phyloP scores from a whole-genome alignment of 1,140 invertebrate species.

The Lepidostoma basale region DNA sequence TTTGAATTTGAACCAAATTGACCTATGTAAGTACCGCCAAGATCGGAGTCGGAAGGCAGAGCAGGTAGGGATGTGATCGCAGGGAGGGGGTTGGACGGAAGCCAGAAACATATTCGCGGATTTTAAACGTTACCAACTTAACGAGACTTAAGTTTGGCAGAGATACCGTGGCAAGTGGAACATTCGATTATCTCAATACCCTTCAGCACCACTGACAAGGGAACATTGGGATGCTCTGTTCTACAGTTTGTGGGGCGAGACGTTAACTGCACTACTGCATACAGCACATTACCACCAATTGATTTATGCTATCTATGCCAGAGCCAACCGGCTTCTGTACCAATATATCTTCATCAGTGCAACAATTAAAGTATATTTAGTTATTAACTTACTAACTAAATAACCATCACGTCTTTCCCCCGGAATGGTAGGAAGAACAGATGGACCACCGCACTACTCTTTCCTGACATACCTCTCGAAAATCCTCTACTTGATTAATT shows the following conservation, averaged over 20 bases:
- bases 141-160: constrained; percentile 3
- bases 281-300: neutral
- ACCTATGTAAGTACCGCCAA: neutral
- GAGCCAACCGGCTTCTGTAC: neutral
- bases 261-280: neutral
- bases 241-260: neutral
- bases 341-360: neutral
- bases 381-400: no score
- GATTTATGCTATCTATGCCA: neutral
- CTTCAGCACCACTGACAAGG: no score
- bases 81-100: neutral
- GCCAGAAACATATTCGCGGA: neutral
- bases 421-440: no score
- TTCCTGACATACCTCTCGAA: no score
- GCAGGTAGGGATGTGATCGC: neutral
- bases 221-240: no score
- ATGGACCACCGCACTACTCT: no score
- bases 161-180: neutral
- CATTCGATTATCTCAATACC: neutral
- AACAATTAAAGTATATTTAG: no score
- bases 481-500: no score
- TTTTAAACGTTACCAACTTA: constrained; percentile 1
- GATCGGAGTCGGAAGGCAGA: neutral
- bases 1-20: neutral
- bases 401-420: no score